Conservation (phyloP, 2,888 invertebrate genomes). For the Nomada flava region DNA sequence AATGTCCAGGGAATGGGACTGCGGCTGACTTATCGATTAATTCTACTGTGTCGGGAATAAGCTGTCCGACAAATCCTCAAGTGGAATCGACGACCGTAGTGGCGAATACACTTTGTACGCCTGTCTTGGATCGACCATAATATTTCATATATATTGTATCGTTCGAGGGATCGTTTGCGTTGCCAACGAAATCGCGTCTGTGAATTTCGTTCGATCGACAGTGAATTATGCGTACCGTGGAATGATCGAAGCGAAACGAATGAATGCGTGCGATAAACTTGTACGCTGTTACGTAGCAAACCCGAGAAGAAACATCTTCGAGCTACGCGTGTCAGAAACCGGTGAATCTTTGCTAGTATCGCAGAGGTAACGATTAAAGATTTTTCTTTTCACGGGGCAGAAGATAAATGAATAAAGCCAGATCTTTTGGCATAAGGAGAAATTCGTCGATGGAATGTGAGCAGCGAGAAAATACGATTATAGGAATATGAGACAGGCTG, state of each 20-base stretch:
- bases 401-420: too few relatives aligned
- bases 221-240: slow-evolving; percentile 22
- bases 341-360: background rate
- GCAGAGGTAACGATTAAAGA: too few relatives aligned
- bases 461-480: slow-evolving; percentile 16
- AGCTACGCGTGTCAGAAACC: background rate
- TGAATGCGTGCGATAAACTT: background rate
- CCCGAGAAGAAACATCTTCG: slow-evolving; percentile 1
- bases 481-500: slow-evolving; percentile 6
- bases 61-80: background rate
- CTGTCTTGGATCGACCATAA: too few relatives aligned
- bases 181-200: background rate
- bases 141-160: too few relatives aligned
- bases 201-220: slow-evolving; percentile 12
- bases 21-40: slow-evolving; percentile 4
- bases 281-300: background rate
- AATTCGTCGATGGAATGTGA: background rate
- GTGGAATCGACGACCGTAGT: background rate
- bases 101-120: too few relatives aligned
- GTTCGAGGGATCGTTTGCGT: too few relatives aligned
- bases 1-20: background rate
- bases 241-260: slow-evolving; percentile 37
- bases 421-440: background rate
- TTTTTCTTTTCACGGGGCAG: too few relatives aligned
- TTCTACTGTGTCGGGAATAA: background rate